Conservation (phyloP, 2,888 invertebrate species). For the Charanyca ferruginea region DNA sequence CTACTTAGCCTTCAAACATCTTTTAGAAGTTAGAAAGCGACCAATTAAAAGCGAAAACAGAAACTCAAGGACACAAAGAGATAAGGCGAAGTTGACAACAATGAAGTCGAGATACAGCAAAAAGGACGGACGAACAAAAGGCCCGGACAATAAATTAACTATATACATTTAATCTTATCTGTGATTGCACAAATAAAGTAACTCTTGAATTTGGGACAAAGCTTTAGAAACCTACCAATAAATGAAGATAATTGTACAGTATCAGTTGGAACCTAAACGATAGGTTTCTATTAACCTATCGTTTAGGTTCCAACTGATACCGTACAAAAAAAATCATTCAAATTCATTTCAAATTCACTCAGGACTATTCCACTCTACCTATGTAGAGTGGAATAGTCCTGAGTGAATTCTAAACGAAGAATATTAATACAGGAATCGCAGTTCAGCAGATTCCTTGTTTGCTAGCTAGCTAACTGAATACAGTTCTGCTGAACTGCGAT, state of each 20-base stretch:
- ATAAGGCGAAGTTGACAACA: conserved; percentile 23
- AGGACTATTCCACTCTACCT: too few species aligned
- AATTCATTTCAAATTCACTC: too few species aligned
- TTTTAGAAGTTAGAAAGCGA: neutral
- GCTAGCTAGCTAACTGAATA: too few species aligned
- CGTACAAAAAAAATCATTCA: too few species aligned
- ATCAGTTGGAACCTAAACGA: neutral
- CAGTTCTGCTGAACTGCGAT: too few species aligned
- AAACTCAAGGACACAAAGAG: conserved; percentile 15
- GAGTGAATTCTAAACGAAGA: too few species aligned
- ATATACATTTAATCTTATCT: conserved; percentile 28
- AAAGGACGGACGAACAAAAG: conserved; percentile 23
- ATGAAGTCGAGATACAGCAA: conserved; percentile 10
- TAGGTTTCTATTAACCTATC: too few species aligned
- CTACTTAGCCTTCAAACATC: neutral
- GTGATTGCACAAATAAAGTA: conserved; percentile 18
- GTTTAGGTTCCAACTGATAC: too few species aligned
- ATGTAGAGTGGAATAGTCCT: too few species aligned
- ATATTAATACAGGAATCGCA: too few species aligned
- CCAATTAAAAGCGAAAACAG: conserved; percentile 35
- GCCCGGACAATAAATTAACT: conserved; percentile 26
- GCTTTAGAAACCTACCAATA: too few species aligned
- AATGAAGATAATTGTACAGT: neutral
- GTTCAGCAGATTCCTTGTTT: too few species aligned
- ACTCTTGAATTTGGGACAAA: conserved; percentile 8